phyloP scores from a whole-genome alignment of 2,888 invertebrate genomes.

The Desoria tigrina region DNA sequence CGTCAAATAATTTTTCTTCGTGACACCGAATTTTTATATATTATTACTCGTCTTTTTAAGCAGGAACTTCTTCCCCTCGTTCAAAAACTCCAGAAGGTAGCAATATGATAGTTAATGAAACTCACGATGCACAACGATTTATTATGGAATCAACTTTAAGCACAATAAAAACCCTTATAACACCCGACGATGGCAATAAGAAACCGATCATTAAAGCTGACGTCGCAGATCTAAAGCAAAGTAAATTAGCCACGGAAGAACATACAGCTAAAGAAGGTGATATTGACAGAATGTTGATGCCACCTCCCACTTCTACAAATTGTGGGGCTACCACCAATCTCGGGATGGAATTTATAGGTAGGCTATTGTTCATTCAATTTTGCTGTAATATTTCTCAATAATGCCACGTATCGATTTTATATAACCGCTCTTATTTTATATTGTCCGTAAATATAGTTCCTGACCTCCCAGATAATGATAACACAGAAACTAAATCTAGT shows the following conservation, averaged over 20 bases:
- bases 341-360: background rate
- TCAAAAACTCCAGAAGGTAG: too few relatives aligned
- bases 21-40: too few relatives aligned
- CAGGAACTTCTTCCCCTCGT: too few relatives aligned
- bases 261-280: conserved; percentile 21
- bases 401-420: too few relatives aligned
- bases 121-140: conserved; percentile 59
- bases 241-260: conserved; percentile 52
- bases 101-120: conserved; percentile 52
- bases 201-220: background rate
- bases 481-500: too few relatives aligned
- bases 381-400: background rate
- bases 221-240: conserved; percentile 36
- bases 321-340: background rate
- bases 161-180: conserved; percentile 58
- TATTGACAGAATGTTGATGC: conserved; percentile 51
- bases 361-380: background rate
- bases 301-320: conserved; percentile 39
- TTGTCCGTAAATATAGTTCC: too few relatives aligned
- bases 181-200: conserved; percentile 19
- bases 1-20: too few relatives aligned
- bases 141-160: conserved; percentile 60
- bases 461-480: too few relatives aligned
- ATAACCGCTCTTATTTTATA: too few relatives aligned
- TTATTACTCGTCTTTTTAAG: background rate